Evolutionary conservation across 2,113 vertebrate species (phyloP), one percentile per base, ranked within the genome.

Genomic region (Lichenostomus cassidix): DNA sequence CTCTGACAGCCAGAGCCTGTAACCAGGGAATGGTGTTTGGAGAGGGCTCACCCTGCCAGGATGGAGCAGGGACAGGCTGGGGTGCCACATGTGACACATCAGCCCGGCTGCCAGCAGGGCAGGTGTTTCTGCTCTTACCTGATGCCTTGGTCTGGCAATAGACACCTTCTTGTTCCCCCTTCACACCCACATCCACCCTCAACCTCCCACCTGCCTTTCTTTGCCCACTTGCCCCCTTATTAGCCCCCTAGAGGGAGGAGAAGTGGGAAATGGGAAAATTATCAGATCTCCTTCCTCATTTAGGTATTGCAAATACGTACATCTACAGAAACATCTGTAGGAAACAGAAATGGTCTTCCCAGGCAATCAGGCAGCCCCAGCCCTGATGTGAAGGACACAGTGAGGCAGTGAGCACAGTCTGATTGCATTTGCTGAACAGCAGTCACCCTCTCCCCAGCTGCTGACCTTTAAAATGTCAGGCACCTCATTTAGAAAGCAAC

Each of bases 381-480:
- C 27, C 52, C 39, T 6, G 10, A 3, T 1, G 10, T 1, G 39
- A 52, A 70, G 69, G 63, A 17, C 70, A 7, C 0, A 5, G 21
- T 23, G 3, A 27, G 37, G 24, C 53, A 16, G 63, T 6, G 35
- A 91, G 71, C 60, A n/a, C n/a, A 50, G 63, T 0, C 5, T 10
- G 76, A 22, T 0, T 20, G 74, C 31, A 10, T 63, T 81, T 62
- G 39, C 41, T 35, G 81, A 35, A 5, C 71, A 29, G 87, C 46
- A 7, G 35, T 6, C 47, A 28, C 28, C 33, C 52, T 68, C 27
- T 42, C 35, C 47, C 35, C 50, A 65, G 10, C 73, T 22, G 70
- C 76, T n/a, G 95, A 90, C 95, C 95, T 96, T 96, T 88, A 11
- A 95, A 96, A 97, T 77, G 92, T 88, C 95, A 96, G 70, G 37